Evolutionary conservation across 2,113 vertebrate genomes (phyloP).

Genomic region (Pachypanchax playfairii): DNA sequence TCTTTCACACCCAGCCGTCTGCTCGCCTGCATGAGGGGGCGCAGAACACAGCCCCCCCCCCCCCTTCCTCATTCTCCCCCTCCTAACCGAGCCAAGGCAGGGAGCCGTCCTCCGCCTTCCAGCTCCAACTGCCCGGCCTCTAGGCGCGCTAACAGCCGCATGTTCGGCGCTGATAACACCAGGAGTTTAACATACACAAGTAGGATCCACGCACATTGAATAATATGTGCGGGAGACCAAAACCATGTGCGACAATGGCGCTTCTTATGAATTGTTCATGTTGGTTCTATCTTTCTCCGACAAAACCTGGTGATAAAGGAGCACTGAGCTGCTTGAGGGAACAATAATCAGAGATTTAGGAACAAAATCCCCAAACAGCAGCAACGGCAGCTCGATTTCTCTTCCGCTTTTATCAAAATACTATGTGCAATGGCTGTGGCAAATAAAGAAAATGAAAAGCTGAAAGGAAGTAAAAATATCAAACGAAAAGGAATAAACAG

Average conservation of each 20-base stretch:
- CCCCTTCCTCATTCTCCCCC: slow-evolving; percentile 25
- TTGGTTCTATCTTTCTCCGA: slow-evolving; percentile 59
- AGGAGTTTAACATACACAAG: slow-evolving; percentile 51
- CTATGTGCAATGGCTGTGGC: slow-evolving; percentile 2
- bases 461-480: no score
- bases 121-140: slow-evolving; percentile 52
- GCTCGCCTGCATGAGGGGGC: no score
- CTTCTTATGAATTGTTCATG: slow-evolving; percentile 74
- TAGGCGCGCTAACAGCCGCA: slow-evolving; percentile 62
- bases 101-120: slow-evolving; percentile 44
- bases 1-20: slow-evolving; percentile 13
- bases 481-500: neutral
- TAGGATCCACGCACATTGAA: slow-evolving; percentile 49
- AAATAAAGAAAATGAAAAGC: slow-evolving; percentile 1
- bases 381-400: slow-evolving; percentile 25
- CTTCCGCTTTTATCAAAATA: slow-evolving; percentile 27
- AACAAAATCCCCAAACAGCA: slow-evolving; percentile 70
- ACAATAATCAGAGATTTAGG: slow-evolving; percentile 77
- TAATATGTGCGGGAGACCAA: slow-evolving; percentile 57
- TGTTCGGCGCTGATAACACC: slow-evolving; percentile 76
- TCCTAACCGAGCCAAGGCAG: slow-evolving; percentile 41
- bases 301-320: slow-evolving; percentile 73
- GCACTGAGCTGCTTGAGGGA: slow-evolving; percentile 69
- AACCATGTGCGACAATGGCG: slow-evolving; percentile 61
- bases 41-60: no score